Base-by-base conservation (phyloP, 1,140 invertebrate genomes). In the Lordiphosa clarofinis region DNA sequence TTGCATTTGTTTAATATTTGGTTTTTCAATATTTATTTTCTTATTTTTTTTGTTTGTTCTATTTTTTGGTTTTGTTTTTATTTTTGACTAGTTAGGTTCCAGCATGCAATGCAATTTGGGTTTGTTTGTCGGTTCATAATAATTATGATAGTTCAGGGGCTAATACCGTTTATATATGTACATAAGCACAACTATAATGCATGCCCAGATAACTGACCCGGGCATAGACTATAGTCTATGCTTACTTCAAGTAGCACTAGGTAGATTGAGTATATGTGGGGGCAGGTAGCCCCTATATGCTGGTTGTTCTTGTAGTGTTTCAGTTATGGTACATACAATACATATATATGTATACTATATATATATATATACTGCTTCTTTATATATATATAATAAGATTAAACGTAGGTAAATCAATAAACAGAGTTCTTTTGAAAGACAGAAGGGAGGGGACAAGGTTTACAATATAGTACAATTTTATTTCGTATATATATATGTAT, bases 1-100 rank as follows among this genome's bases (percentile, higher is more conserved):
- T 39, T 75, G 55, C 67, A 79, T 82, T 31, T 64, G 48, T 46
- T 61, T 68, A 49, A 69, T 69, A 69, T 69, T 72, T 72, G 57
- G 58, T 74, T 68, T 63, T 46, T 75, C 62, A 72, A 82, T 81
- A 75, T 81, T 81, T 81, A 81, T 81, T 81, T 75, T 75, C 66
- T 75, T 72, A 76, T 81, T 82, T 61, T 66, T 53, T 37, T 56
- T 44, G 11, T 48, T 31, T 31, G 21, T 46, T 33, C 31, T 10
- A 6, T n/a, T 38, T 35, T 38, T 35, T 21, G 19, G 19, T 9
- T 65, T 47, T 35, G 37, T 8, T 36, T 47, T 62, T 47, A 49
- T 44, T 21, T 56, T 48, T 46, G 37, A 31, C 28, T 39, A 12
- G 37, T 8, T 15, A 28, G 21, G 5, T 46, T 28, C 11, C 43